Base-by-base conservation (phyloP, 2,888 invertebrate genomes). In the Lochmaea capreae region DNA sequence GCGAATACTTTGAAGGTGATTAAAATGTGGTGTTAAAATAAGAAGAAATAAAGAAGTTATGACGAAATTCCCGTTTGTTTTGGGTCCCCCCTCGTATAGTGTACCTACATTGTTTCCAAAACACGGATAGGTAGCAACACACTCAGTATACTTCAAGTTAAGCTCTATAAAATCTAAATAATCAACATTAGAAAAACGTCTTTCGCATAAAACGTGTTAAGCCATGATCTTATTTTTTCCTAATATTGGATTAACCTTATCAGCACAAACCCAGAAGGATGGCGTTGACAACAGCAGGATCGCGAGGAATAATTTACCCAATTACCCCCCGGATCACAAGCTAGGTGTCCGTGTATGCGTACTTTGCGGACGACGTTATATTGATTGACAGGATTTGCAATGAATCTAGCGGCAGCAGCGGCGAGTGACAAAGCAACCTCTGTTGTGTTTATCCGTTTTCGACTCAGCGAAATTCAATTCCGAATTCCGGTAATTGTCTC, bases 311-410 rank as follows among this genome's bases (percentile, higher is more conserved):
- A 18, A 54, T 18, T 16, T 18, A 16, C 54, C 62, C 62, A 18
- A 18, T 18, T 16, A 18, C 43, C 62, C 43, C 43, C 43, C 62
- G 8, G 6, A 5, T 12, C 62, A 43, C 42, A 26, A 18, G 62
- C 43, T 63, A 43, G 62, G 62, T 63, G 62, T 63, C 62, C 22
- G 71, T 75, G 58, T 74, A 71, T 76, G 73, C 76, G 76, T 76
- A 76, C 66, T 74, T 71, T 71, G 61, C 68, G 68, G 43, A 54
- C 65, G 59, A 71, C 71, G 67, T 75, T 73, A 71, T 76, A 76
- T 76, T 76, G 76, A 76, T 76, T 76, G 76, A 76, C 72, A 74
- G 73, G 52, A 57, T 42, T 66, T 65, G 61, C 66, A 46, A 39
- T 16, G 26, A 61, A 43, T 43, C 18, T 43, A 43, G 43, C 39